These are phyloP conservation scores for Onychomys torridus DNA, from an alignment of 2,797 vertebrate genomes.

Conservation along the genomic window DNA sequence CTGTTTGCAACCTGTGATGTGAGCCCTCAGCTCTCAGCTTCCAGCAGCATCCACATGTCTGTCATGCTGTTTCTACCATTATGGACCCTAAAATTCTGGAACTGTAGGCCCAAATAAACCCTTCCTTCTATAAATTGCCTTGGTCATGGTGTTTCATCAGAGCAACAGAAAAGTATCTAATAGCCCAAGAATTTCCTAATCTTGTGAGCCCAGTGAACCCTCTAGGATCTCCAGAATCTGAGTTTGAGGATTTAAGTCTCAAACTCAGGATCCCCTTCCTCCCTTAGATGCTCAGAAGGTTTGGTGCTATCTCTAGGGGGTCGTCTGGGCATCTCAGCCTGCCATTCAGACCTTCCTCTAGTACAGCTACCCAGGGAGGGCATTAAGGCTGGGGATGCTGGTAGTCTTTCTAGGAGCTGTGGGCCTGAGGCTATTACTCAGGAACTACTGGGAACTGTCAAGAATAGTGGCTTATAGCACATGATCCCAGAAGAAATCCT, in stretches of 20 bases:
- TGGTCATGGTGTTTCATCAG: too few relatives aligned
- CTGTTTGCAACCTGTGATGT: not conserved
- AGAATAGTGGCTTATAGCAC: not conserved
- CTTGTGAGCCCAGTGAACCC: not conserved
- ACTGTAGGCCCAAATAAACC: not conserved
- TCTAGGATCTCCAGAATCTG: not conserved
- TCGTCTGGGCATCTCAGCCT: not conserved
- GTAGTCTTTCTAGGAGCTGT: not conserved
- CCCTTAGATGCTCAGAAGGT: not conserved
- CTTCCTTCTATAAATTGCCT: not conserved
- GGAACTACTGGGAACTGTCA: not conserved
- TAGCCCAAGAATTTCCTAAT: not conserved
- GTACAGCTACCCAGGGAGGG: not conserved
- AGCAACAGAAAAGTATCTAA: not conserved
- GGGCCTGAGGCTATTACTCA: not conserved
- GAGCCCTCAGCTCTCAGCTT: not conserved
- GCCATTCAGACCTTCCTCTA: too few relatives aligned
- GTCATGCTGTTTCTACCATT: not conserved
- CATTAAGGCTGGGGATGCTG: not conserved
- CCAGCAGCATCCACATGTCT: not conserved
- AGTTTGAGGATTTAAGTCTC: not conserved
- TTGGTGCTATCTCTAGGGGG: not conserved
- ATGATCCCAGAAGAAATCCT: not conserved
- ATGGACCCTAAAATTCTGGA: not conserved
- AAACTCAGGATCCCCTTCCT: not conserved